Evolutionary conservation across 2,797 vertebrate species (phyloP).

Genomic region (Phrynocephalus vlangalii): DNA sequence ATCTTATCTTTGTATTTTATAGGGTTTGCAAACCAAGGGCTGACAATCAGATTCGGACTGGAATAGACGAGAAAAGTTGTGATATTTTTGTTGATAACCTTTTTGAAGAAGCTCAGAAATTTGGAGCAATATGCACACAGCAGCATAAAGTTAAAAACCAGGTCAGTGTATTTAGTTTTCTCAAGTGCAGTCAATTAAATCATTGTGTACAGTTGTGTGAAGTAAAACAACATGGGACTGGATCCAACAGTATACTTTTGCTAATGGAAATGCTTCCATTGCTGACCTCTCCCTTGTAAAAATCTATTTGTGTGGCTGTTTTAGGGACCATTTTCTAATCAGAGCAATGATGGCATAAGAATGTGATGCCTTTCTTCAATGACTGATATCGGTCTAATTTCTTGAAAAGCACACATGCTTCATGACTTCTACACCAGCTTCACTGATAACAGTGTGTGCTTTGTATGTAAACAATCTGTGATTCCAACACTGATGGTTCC

Average conservation of each 20-base stretch:
- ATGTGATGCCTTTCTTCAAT: not conserved
- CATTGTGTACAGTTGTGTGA: not conserved
- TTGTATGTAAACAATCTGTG: not conserved
- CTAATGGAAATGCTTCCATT: not conserved
- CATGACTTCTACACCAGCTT: not conserved
- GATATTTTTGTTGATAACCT: constrained; percentile 79
- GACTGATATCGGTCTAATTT: not conserved
- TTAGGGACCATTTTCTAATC: not conserved
- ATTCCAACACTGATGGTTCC: not conserved
- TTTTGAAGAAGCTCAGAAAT: constrained; percentile 81
- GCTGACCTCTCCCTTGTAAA: not conserved
- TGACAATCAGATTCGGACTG: constrained; percentile 46
- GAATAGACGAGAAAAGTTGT: constrained; percentile 65
- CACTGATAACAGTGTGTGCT: not conserved
- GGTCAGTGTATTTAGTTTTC: constrained; percentile 57
- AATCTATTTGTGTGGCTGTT: not conserved
- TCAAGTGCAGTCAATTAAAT: not conserved
- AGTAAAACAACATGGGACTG: not conserved
- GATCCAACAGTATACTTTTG: not conserved
- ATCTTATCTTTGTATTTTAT: constrained; percentile 39
- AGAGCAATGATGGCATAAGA: not conserved
- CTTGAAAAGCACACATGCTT: not conserved
- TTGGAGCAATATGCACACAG: constrained; percentile 71
- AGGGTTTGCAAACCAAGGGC: constrained; percentile 76
- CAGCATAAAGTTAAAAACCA: constrained; percentile 73